Evolutionary conservation across 2,113 vertebrate genomes (phyloP).

Genomic region (Neopipo cinnamomea): DNA sequence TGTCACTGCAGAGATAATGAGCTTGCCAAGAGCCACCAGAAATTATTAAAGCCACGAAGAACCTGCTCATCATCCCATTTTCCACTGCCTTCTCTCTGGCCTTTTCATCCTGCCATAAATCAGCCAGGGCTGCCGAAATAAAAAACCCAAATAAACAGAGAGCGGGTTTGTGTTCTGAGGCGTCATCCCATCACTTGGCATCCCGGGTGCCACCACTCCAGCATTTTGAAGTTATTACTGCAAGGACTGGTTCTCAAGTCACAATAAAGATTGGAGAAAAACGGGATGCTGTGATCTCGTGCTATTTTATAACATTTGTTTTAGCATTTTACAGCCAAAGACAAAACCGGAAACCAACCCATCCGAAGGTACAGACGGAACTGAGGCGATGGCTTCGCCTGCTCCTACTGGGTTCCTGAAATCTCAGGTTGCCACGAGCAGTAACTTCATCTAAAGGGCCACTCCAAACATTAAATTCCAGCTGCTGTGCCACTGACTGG

Average conservation of each 20-base stretch:
- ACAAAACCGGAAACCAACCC: not conserved
- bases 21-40: not conserved
- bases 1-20: not conserved
- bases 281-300: not conserved
- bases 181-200: not conserved
- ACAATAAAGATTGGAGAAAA: not conserved
- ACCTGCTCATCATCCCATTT: not conserved
- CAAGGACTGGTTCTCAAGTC: not conserved
- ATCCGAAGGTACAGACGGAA: not conserved
- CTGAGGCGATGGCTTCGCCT: not conserved
- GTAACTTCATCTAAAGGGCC: not conserved
- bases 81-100: not conserved
- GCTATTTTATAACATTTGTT: not conserved
- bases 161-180: not conserved
- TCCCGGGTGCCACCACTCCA: not conserved
- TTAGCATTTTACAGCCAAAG: not conserved
- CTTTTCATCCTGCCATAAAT: not conserved
- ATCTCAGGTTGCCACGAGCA: not conserved
- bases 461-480: constrained; percentile 32
- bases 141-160: not conserved
- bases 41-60: not conserved
- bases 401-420: not conserved
- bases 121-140: not conserved
- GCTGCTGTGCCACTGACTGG: not conserved
- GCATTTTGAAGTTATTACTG: not conserved